phyloP scores from a whole-genome alignment of 1,140 invertebrate genomes.

The Marisa cornuarietis region DNA sequence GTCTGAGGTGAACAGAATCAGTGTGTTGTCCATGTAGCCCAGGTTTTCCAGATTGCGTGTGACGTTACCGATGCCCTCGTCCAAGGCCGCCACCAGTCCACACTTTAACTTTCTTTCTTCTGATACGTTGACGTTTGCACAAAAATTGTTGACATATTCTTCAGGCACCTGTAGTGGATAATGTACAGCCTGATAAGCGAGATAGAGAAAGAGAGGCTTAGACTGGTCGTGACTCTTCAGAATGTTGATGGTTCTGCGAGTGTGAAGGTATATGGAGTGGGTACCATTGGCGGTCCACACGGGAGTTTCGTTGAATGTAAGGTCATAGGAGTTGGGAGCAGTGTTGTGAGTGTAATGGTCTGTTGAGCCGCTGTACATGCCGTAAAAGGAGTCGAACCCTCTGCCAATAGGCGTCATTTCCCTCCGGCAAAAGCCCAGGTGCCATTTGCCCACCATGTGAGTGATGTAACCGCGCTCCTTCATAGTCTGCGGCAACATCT shows the following conservation, averaged over 20 bases:
- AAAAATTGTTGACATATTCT: slow-evolving; percentile 36
- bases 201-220: slow-evolving; percentile 43
- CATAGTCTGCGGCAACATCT: slow-evolving; percentile 56
- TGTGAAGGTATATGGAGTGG: slow-evolving; percentile 51
- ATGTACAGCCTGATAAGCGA: slow-evolving; percentile 46
- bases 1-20: slow-evolving; percentile 57
- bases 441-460: slow-evolving; percentile 65
- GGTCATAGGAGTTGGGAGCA: slow-evolving; percentile 41
- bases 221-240: neutral
- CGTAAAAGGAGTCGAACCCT: slow-evolving; percentile 64
- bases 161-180: slow-evolving; percentile 52
- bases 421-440: slow-evolving; percentile 63
- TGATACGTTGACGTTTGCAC: slow-evolving; percentile 6
- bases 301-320: slow-evolving; percentile 28
- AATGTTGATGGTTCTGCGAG: slow-evolving; percentile 10
- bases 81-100: slow-evolving; percentile 47
- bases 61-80: slow-evolving; percentile 48
- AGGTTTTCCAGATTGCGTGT: slow-evolving; percentile 46
- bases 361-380: slow-evolving; percentile 42
- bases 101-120: neutral
- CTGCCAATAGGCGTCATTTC: slow-evolving; percentile 54
- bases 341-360: slow-evolving; percentile 37
- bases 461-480: slow-evolving; percentile 56
- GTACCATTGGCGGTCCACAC: slow-evolving; percentile 27
- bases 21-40: slow-evolving; percentile 55